Base-by-base conservation (phyloP, 2,888 invertebrate species). In the Tiphia femorata region DNA sequence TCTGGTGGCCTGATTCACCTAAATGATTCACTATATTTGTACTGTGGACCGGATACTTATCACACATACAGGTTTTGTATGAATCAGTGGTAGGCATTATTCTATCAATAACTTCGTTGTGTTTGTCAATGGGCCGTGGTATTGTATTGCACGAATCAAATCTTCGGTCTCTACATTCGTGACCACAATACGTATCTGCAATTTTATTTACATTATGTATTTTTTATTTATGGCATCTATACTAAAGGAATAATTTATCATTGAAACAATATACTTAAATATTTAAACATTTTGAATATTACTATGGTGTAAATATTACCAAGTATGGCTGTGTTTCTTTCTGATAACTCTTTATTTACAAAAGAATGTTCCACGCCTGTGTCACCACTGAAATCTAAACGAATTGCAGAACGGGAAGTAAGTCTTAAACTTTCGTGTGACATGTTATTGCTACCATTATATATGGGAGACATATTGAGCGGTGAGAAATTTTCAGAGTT, bases 401-500 rank as follows among this genome's bases (percentile, higher is more conserved):
- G 68, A 6, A 70, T 62, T 1, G 59, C 72, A 0, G 77, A 73
- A 52, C 72, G 74, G 43, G 67, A 71, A 10, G 70, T 72, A 48
- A 66, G 68, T 58, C 58, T 66, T 3, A 71, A 48, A 64, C 73
- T 80, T 49, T 81, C 74, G 30, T 58, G 72, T 0, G 78, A 79
- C 73, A 76, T 76, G 10, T 71, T 47, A 6, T 65, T 64, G 2
- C 38, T 23, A 2, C 51, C 44, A 33, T 50, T 55, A 14, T 63
- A 73, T 40, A 82, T 82, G 0, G 83, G 82, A 8, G 82, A 82
- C 55, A 82, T 70, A 35, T 76, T 71, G 1, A 73, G 75, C 3
- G 79, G 73, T 1, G 82, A 79, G 40, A 78, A 57, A 46, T 64
- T 61, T 12, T 49, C 60, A n/a, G 61, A 51, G 21, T 44, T 58